Percentiles rank a stretch among this genome's conserved stretches.
Evolutionary conservation across 1,140 invertebrate genomes (phyloP).

Genomic region (Procambarus clarkii): DNA sequence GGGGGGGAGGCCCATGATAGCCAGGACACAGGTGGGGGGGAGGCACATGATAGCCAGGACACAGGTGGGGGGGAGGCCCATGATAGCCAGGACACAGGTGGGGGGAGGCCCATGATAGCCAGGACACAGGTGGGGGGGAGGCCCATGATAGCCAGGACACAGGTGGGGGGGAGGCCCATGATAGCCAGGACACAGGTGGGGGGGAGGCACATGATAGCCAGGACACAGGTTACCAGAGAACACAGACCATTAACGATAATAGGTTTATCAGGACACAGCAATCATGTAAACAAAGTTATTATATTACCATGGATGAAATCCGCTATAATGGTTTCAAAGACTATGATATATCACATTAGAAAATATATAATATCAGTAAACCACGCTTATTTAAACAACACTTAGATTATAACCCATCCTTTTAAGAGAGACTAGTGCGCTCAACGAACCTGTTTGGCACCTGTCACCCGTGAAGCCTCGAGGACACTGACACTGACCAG

Average conservation of each 20-base stretch:
- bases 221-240: not conserved
- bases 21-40: not conserved
- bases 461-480: conserved; percentile 88
- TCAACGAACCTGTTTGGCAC: conserved; percentile 79
- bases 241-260: not conserved
- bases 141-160: not conserved
- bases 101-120: too few relatives aligned
- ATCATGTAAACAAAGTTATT: not conserved
- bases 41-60: not conserved
- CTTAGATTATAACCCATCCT: too few relatives aligned
- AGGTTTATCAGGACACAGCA: not conserved
- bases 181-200: not conserved
- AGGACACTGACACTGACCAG: conserved; percentile 87
- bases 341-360: not conserved
- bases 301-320: not conserved
- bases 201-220: not conserved
- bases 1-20: too few relatives aligned
- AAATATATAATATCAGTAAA: too few relatives aligned
- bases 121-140: not conserved
- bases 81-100: not conserved
- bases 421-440: not conserved
- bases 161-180: not conserved
- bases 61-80: not conserved
- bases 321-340: not conserved
- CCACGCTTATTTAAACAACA: too few relatives aligned